phyloP scores from a whole-genome alignment of 2,888 invertebrate genomes.

The Timema podura region DNA sequence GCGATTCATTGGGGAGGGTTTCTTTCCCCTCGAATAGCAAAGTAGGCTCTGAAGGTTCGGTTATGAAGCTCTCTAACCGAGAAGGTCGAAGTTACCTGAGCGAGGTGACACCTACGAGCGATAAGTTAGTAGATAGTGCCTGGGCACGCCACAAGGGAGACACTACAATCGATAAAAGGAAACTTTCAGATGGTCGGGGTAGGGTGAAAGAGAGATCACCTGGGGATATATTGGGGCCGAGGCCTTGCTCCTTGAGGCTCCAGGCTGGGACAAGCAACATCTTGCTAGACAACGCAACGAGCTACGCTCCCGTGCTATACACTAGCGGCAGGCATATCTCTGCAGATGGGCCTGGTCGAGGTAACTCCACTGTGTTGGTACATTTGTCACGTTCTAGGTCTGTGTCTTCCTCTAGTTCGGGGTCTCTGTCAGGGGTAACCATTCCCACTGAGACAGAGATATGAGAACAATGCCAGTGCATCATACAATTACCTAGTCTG shows the following conservation, averaged over 20 bases:
- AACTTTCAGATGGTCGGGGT: too few relatives aligned
- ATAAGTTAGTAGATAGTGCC: not conserved
- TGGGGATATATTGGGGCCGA: slow-evolving; percentile 51
- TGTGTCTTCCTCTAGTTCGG: slow-evolving; percentile 21
- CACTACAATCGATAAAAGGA: too few relatives aligned
- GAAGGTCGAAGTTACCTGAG: slow-evolving; percentile 26
- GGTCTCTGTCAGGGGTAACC: not conserved
- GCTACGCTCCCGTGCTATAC: slow-evolving; percentile 64
- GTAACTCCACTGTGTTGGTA: slow-evolving; percentile 24
- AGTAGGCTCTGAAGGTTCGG: slow-evolving; percentile 1
- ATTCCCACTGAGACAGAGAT: slow-evolving; percentile 1
- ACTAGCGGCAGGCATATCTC: slow-evolving; percentile 43
- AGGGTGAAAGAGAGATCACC: too few relatives aligned
- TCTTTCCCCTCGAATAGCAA: not conserved
- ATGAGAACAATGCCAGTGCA: not conserved
- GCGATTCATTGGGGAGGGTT: too few relatives aligned
- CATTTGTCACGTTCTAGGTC: slow-evolving; percentile 26
- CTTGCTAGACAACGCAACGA: slow-evolving; percentile 64
- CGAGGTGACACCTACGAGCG: slow-evolving; percentile 19
- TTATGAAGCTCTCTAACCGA: slow-evolving; percentile 18
- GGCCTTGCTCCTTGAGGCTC: slow-evolving; percentile 71
- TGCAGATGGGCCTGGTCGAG: not conserved
- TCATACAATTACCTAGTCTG: too few relatives aligned
- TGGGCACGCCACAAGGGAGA: too few relatives aligned
- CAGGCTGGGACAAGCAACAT: slow-evolving; percentile 78